A percentile compares a stretch with the other conserved stretches of the same genome.
Evolutionary conservation across 1,140 invertebrate species (phyloP).

Genomic region (Lasaia peninsularis): DNA sequence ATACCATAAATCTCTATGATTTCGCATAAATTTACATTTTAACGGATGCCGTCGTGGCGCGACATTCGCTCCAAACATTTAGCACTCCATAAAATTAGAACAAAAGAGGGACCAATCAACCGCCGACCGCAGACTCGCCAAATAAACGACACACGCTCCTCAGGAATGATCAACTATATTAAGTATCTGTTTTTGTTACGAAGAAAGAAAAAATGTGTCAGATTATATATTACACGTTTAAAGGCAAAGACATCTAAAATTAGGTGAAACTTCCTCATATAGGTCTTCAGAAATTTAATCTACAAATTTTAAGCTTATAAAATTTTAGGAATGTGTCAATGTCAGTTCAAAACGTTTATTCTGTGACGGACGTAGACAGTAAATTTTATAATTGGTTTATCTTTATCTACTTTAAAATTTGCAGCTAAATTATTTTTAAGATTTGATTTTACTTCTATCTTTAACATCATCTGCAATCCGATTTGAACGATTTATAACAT

Average conservation of each 20-base stretch:
- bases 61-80: slow-evolving; percentile 32
- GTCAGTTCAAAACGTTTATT: too few species aligned
- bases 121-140: slow-evolving; percentile 18
- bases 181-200: slow-evolving; percentile 1
- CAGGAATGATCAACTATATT: slow-evolving; percentile 11
- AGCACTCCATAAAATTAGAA: slow-evolving; percentile 55
- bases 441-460: background rate
- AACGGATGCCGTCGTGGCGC: slow-evolving; percentile 40
- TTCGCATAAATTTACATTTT: slow-evolving; percentile 63
- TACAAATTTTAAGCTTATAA: too few species aligned
- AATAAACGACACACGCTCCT: slow-evolving; percentile 9
- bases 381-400: too few species aligned
- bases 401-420: too few species aligned
- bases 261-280: too few species aligned
- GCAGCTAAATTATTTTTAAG: background rate
- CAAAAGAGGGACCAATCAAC: slow-evolving; percentile 32
- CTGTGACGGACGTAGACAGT: background rate
- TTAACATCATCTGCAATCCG: background rate
- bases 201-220: background rate
- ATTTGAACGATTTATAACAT: background rate
- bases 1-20: slow-evolving; percentile 50
- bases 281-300: too few species aligned
- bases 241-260: too few species aligned
- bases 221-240: too few species aligned
- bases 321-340: too few species aligned